Base-by-base conservation (phyloP, 2,113 vertebrate genomes). In the Oplegnathus fasciatus region DNA sequence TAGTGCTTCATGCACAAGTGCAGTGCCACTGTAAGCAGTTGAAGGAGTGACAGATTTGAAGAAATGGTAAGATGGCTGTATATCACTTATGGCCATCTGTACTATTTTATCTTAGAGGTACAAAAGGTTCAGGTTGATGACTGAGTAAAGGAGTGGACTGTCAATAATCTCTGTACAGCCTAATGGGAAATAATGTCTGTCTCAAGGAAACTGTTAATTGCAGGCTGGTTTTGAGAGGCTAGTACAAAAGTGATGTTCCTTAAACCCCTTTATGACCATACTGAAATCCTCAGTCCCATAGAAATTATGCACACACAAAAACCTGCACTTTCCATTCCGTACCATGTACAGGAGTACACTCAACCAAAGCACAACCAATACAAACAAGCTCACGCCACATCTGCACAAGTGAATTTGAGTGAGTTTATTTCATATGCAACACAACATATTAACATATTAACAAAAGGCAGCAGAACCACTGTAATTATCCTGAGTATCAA, bases 391-490 rank as follows among this genome's bases (percentile, higher is more conserved):
- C 18, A 57, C 4, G 2, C 30, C 32, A 61, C 37, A 50, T 60
- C 65, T 42, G 20, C 15, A 62, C 6, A 68, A 82, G n/a, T 37
- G 24, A 18, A 67, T 48, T 34, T 44, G 22, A 57, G 48, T 44
- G 62, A 44, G 10, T 24, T 15, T 50, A 57, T 82, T 82, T 82
- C 52, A 64, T 20, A 54, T 42, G 26, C 60, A 54, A 40, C n/a
- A 37, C 40, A 1, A 42, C 22, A 54, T 73, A 48, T 83, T 44
- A 15, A 9, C 48, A 70, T 54, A 42, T 28, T 55, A 15, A 40
- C 20, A n/a, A 79, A 62, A 62, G 58, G 58, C 30, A 28, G 44
- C 26, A 28, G 55, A 69, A 69, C 26, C 79, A 42, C 2, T 57
- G 50, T 66, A 74, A 74, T 66, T 66, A 82, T 64, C 57, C 9